phyloP scores from a whole-genome alignment of 1,140 invertebrate genomes.

The Pectinophora gossypiella region DNA sequence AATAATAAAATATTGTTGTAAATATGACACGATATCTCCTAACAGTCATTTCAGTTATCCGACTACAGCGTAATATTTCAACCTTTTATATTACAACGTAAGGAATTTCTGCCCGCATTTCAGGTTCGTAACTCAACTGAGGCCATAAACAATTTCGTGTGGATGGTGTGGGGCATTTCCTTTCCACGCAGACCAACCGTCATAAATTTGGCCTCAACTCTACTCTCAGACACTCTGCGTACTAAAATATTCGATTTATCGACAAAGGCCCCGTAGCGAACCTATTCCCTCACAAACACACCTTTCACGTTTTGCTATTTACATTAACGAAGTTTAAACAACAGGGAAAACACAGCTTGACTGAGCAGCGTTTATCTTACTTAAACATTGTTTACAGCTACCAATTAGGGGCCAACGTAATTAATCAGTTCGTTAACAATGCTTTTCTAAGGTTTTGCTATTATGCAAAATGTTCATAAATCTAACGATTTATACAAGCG shows the following conservation, averaged over 20 bases:
- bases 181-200: slow-evolving; percentile 15
- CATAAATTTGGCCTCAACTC: slow-evolving; percentile 25
- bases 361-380: neutral
- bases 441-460: neutral
- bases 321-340: neutral
- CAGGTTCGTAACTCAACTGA: neutral
- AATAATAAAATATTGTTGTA: too few relatives aligned
- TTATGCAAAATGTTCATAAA: neutral
- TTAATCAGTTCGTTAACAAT: slow-evolving; percentile 1
- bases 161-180: slow-evolving; percentile 21
- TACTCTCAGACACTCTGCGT: slow-evolving; percentile 17
- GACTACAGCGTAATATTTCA: too few relatives aligned
- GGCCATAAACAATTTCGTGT: slow-evolving; percentile 33
- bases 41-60: too few relatives aligned
- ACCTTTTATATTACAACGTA: too few relatives aligned
- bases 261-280: slow-evolving; percentile 16
- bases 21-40: too few relatives aligned
- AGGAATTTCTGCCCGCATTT: neutral
- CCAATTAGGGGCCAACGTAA: neutral
- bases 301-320: neutral
- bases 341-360: neutral
- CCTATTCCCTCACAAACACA: slow-evolving; percentile 4
- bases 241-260: slow-evolving; percentile 39
- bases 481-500: too few relatives aligned
- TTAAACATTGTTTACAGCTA: neutral